phyloP scores from a whole-genome alignment of 2,113 vertebrate genomes.

The Bucco capensis region DNA sequence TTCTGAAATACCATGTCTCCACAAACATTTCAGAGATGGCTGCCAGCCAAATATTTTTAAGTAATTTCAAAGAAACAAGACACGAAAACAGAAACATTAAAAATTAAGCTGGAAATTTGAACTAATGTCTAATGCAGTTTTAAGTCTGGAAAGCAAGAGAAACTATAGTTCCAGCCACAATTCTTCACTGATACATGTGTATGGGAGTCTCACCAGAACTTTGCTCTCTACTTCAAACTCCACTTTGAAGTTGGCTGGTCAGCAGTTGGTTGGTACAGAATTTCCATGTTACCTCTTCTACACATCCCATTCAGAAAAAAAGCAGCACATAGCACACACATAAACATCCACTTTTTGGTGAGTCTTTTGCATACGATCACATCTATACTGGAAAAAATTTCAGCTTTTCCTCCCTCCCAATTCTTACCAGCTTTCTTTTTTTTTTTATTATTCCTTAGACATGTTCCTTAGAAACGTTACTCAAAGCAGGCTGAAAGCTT shows the following conservation, averaged over 20 bases:
- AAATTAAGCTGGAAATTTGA: background rate
- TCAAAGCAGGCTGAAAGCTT: background rate
- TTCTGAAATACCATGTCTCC: background rate
- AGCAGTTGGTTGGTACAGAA: background rate
- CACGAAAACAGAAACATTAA: background rate
- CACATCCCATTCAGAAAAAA: background rate
- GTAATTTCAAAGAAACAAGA: background rate
- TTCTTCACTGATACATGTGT: background rate
- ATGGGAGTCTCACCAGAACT: background rate
- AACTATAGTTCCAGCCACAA: background rate
- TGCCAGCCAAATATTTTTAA: background rate
- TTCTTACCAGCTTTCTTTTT: background rate
- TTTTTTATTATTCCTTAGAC: too few relatives aligned
- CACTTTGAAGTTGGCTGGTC: too few relatives aligned
- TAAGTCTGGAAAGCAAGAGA: background rate
- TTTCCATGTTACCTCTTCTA: background rate
- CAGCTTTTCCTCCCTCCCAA: accelerated
- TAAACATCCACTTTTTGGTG: background rate
- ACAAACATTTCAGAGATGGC: background rate
- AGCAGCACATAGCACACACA: accelerated
- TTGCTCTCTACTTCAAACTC: background rate
- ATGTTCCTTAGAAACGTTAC: background rate
- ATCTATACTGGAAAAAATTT: background rate
- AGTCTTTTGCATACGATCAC: background rate
- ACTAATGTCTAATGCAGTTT: background rate